Base-by-base conservation (phyloP, 2,113 vertebrate genomes). In the Megalops atlanticus region DNA sequence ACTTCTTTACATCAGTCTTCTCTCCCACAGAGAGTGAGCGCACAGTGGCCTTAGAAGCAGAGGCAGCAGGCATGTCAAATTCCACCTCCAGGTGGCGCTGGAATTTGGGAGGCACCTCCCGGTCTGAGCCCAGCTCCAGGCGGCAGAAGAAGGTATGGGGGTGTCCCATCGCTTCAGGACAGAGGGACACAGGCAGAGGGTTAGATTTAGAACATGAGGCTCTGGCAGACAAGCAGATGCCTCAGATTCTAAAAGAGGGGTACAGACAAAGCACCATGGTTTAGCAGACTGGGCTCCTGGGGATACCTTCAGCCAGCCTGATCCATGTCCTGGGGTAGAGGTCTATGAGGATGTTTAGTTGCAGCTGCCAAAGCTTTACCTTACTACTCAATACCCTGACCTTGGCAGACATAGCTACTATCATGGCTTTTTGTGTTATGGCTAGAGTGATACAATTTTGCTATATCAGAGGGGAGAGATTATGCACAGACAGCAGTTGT, bases 71-170 rank as follows among this genome's bases (percentile, higher is more conserved):
- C 95, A 96, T 97, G 90, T 94, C 95, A 79, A 95, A 97, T 74
- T 97, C 96, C 15, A 97, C 95, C 31, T 96, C 92, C 39, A 96
- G 92, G 0, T 94, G 89, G 78, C 47, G 90, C 77, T 93, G 89
- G 89, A 96, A 96, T 79, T 82, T 92, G 73, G 89, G 90, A 83
- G 96, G 96, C 87, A 97, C 95, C 90, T 97, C 96, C 82, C 90
- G 90, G 90, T 97, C 96, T 43, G 96, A 97, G 45, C 95, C 96
- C 88, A 97, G 95, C 88, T 97, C 96, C 73, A 97, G 86, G 80
- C 95, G 96, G 85, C 96, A 97, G 91, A 96, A 97, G 89, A 97
- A 97, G 79, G 94, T 96, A 91, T 97, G 96, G 80, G 96, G 96
- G 85, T 97, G 96, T 71, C 95, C 93, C 81, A 95, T 93, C 77